Evolutionary conservation across 92 coral and sea anemone species (phyloP).

Genomic region (Zoanthus gigantus): DNA sequence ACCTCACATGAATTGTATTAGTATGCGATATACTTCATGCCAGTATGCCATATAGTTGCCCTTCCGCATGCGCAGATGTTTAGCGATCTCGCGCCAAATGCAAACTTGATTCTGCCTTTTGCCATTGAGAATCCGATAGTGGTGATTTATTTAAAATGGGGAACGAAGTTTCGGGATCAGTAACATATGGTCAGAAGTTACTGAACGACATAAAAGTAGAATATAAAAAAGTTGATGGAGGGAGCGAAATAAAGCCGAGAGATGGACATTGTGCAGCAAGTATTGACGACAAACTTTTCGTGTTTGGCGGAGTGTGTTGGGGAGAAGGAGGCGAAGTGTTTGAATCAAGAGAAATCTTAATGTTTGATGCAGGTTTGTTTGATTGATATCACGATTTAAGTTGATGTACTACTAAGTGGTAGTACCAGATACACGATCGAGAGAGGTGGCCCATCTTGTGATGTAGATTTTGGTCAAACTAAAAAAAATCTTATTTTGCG

Average conservation of each 20-base stretch:
- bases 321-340: constrained; percentile 71
- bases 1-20: too few relatives aligned
- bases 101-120: too few relatives aligned
- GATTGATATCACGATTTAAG: neutral
- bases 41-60: too few relatives aligned
- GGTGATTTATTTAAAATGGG: constrained; percentile 60
- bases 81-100: too few relatives aligned
- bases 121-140: too few relatives aligned
- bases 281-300: constrained; percentile 66
- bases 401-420: neutral
- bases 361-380: constrained; percentile 74
- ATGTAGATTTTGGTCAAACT: neutral
- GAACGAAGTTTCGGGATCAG: constrained; percentile 73
- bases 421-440: neutral
- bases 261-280: constrained; percentile 87
- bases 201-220: constrained; percentile 66
- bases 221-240: constrained; percentile 69
- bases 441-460: neutral
- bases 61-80: too few relatives aligned
- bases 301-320: constrained; percentile 86
- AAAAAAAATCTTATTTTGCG: neutral
- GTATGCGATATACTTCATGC: too few relatives aligned
- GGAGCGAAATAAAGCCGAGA: constrained; percentile 60
- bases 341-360: constrained; percentile 77
- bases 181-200: constrained; percentile 73